Base-by-base conservation (phyloP, 2,797 vertebrate species). In the Rhincodon typus region DNA sequence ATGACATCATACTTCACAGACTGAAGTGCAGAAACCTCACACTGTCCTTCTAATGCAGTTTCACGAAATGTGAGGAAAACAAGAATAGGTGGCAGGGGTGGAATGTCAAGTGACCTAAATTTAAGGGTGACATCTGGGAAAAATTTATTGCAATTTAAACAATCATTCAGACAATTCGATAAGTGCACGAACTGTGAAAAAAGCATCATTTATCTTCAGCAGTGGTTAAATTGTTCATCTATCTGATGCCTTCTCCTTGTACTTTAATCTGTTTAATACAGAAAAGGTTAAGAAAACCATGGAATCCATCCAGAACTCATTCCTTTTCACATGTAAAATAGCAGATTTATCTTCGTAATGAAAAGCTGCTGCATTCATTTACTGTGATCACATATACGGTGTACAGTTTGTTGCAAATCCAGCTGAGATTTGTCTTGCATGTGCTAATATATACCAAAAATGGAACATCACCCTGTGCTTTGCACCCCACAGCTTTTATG, bases 171-270 rank as follows among this genome's bases (percentile, higher is more conserved):
- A 97, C 97, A 96, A 96, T 96, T 96, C 96, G 97, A 96, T 96
- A 96, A 96, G 97, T 96, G 97, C 97, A 96, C 96, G 96, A 97
- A 97, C 97, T 97, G 97, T 96, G 96, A 95, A 96, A 97, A 96
- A 97, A 96, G 97, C 97, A 42, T n/a, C 97, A 98, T 98, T 98
- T 97, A 98, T 98, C 98, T 98, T 97, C 96, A 53, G 70, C 46
- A 74, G 13, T 53, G 38, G 70, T 77, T 77, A 95, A 95, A 23
- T 95, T 95, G 70, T 95, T 95, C 94, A 95, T 95, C 94, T 74
- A n/a, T 95, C 94, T 95, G 94, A 77, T 77, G 94, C 42, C 77
- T 95, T 95, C 70, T 95, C 46, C 94, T 72, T 95, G 70, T 77
- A 77, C 46, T 77, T 95, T 95, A 95, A 95, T 95, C 70, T 95